Evolutionary conservation across 2,888 invertebrate genomes (phyloP).

Genomic region (Orthosia incerta): DNA sequence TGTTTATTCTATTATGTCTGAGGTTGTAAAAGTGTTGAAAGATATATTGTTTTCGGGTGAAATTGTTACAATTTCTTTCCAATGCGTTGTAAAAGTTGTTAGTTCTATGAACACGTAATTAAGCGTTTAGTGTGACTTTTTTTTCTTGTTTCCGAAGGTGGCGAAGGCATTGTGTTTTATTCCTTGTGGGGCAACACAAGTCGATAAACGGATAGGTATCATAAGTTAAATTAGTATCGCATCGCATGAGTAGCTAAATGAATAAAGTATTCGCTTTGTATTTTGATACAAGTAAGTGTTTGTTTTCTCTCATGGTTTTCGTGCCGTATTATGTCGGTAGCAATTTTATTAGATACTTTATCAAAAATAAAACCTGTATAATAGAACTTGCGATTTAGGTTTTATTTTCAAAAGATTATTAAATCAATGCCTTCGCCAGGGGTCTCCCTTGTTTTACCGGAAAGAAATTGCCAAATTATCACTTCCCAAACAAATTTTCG

Average conservation of each 20-base stretch:
- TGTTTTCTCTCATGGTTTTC: background rate
- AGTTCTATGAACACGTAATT: conserved; percentile 66
- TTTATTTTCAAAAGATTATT: background rate
- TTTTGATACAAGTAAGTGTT: background rate
- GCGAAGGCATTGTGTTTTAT: conserved; percentile 5
- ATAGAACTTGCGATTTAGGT: too few relatives aligned
- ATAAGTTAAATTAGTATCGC: background rate
- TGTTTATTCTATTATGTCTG: conserved; percentile 77
- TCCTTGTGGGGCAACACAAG: conserved; percentile 29
- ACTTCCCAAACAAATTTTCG: too few relatives aligned
- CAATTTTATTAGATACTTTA: too few relatives aligned
- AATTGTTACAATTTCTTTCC: conserved; percentile 86
- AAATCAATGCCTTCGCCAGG: too few relatives aligned
- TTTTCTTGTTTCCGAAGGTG: conserved; percentile 41
- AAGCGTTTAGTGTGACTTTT: conserved; percentile 59
- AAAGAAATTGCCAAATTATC: too few relatives aligned
- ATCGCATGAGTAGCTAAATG: background rate
- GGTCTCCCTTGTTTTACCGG: too few relatives aligned
- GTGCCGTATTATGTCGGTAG: too few relatives aligned
- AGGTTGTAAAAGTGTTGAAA: conserved; percentile 71
- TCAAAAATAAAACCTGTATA: too few relatives aligned
- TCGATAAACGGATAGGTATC: background rate
- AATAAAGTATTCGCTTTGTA: background rate
- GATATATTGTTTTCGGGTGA: conserved; percentile 72
- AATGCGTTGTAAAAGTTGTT: conserved; percentile 68